Evolutionary conservation across 2,888 invertebrate species (phyloP), one percentile per base, ranked within the genome.

Genomic region (Euspilapteryx auroguttella): DNA sequence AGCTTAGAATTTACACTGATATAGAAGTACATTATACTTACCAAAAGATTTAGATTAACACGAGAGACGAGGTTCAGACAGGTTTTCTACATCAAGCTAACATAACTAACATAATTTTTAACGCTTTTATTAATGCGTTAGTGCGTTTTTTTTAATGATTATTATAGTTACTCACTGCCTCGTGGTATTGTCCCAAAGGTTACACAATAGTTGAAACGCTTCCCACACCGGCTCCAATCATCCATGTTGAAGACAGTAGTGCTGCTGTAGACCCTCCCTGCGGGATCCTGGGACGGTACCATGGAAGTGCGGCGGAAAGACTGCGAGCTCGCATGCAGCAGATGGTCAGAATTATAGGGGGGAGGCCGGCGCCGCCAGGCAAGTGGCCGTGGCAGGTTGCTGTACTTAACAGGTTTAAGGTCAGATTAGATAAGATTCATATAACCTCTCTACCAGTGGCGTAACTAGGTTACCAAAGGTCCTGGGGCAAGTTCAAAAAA

Each of bases 351-450:
- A 94, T 95, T 34, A 89, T 95, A 31, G 95, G 95, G 0, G 95
- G 95, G 1, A 77, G 83, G 29, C 86, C 89, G 22, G 81, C 92
- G 0, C 75, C 80, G 8, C 86, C 82, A 27, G 89, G 92, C 21
- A 87, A 87, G 49, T 96, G 95, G 94, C 93, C 94, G 0, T 95
- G 95, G 94, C 94, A 94, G 69, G 93, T 92, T 12, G 94, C 90
- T 28, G 84, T 96, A 29, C 79, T 95, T 33, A 94, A 94, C 57
- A 79, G 86, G 47, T 86, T 82, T 56, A 85, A 85, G 78, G 90
- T 89, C 62, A 54, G 33, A n/a, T n/a, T n/a, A n/a, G n/a, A 24
- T 23, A n/a, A n/a, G n/a, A n/a, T n/a, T n/a, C n/a, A n/a, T n/a
- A n/a, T n/a, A n/a, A n/a, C n/a, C n/a, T n/a, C n/a, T n/a, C n/a